Conservation (phyloP, 2,888 invertebrate species). For the Dasypolia templi region DNA sequence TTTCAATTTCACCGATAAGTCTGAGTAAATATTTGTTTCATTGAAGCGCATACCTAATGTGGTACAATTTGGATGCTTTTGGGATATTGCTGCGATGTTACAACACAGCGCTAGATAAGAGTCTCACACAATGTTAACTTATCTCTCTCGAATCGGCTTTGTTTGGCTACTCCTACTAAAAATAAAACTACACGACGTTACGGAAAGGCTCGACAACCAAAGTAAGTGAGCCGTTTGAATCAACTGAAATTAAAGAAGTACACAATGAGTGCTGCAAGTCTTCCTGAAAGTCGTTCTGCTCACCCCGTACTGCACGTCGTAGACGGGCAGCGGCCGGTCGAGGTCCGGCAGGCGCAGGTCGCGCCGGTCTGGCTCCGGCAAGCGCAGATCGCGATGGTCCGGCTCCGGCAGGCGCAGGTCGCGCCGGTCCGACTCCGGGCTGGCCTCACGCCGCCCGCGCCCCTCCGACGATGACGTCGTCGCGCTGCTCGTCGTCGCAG, state of each 20-base stretch:
- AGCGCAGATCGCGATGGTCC: slow-evolving; percentile 81
- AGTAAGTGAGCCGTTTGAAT: neutral
- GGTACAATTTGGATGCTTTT: slow-evolving; percentile 12
- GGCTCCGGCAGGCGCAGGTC: slow-evolving; percentile 84
- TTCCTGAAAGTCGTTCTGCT: slow-evolving; percentile 49
- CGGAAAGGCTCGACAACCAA: neutral
- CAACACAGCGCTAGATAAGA: too few species aligned
- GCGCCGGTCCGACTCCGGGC: slow-evolving; percentile 83
- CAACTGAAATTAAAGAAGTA: neutral
- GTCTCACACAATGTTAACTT: neutral
- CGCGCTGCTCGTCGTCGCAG: slow-evolving; percentile 89
- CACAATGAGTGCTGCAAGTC: neutral
- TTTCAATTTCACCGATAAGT: slow-evolving; percentile 36
- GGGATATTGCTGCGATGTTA: neutral
- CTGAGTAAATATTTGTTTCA: slow-evolving; percentile 31
- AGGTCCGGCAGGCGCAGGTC: slow-evolving; percentile 85
- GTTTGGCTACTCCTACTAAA: neutral
- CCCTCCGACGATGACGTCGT: slow-evolving; percentile 91
- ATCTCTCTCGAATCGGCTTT: neutral
- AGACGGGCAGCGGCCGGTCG: slow-evolving; percentile 85
- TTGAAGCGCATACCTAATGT: slow-evolving; percentile 16
- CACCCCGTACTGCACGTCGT: slow-evolving; percentile 89
- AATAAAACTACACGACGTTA: neutral
- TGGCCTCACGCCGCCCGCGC: slow-evolving; percentile 88
- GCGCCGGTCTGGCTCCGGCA: slow-evolving; percentile 80